Conservation (phyloP, 2,888 invertebrate species). For the Oligia latruncula region DNA sequence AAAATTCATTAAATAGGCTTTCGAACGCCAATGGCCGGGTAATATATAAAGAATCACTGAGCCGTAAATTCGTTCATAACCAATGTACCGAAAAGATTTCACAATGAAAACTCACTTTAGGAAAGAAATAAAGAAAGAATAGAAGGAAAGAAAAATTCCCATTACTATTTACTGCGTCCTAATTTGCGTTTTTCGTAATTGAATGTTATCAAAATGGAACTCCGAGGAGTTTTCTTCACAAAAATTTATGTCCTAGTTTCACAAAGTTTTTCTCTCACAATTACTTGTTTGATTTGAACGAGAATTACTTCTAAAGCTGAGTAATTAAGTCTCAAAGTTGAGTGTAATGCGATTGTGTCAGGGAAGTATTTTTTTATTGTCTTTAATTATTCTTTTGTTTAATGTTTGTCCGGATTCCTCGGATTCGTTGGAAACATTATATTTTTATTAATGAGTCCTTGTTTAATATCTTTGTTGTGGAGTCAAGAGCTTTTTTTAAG, state of each 20-base stretch:
- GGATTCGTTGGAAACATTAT: constrained; percentile 36
- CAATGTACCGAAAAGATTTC: constrained; percentile 75
- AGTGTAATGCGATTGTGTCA: constrained; percentile 58
- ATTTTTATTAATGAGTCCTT: constrained; percentile 37
- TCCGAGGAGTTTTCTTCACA: constrained; percentile 71
- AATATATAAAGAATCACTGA: constrained; percentile 72
- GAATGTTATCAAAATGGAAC: constrained; percentile 80
- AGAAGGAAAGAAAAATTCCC: constrained; percentile 50
- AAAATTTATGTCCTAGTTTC: constrained; percentile 70
- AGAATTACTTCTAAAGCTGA: constrained; percentile 63
- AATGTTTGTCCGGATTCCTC: constrained; percentile 42
- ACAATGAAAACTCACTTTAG: constrained; percentile 68
- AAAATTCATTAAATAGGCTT: constrained; percentile 66
- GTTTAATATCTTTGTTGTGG: constrained; percentile 12
- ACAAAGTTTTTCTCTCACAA: constrained; percentile 64
- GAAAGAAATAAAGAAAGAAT: constrained; percentile 44
- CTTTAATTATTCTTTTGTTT: constrained; percentile 58
- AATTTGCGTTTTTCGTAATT: constrained; percentile 81
- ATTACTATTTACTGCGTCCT: constrained; percentile 68
- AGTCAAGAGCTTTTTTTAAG: neutral
- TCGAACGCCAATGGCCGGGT: constrained; percentile 66
- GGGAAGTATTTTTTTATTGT: constrained; percentile 59
- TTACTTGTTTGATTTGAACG: constrained; percentile 70
- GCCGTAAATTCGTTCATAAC: constrained; percentile 76
- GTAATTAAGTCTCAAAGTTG: constrained; percentile 42